Base-by-base conservation (phyloP, 2,888 invertebrate genomes). In the Drosophila monieri region DNA sequence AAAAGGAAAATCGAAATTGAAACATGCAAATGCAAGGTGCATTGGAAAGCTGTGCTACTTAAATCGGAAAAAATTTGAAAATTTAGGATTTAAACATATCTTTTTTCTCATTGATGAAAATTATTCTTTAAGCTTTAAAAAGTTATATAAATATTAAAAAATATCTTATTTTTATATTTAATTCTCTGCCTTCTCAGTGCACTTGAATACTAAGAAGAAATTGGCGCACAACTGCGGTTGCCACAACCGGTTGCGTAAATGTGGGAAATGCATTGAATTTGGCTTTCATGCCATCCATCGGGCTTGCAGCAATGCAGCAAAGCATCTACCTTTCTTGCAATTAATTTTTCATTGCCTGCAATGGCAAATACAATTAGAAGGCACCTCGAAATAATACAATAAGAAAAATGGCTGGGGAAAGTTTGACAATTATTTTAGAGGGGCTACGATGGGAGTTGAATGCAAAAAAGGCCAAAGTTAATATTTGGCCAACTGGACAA, bases 401-500 rank as follows among this genome's bases (percentile, higher is more conserved):
- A 52, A 52, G 59, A 52, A 59, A 49, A 47, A 41, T 18, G 66
- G 21, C 21, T 27, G 54, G 48, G 52, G 39, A 60, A 80, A 72
- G 64, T 75, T 78, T 25, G 39, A 53, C 67, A 83, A 83, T 83
- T 60, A 53, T 49, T 44, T 51, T 58, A 58, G 60, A 21, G 43
- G 12, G 43, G 64, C 58, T 49, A 30, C 41, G 59, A 57, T 65
- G 37, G 48, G 37, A 57, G 58, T 52, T 59, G 71, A 75, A 74
- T 74, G 67, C 77, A 84, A 85, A 85, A 69, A 75, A 68, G 72
- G 61, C 27, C 66, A 88, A 86, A 76, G 86, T 77, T 86, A 84
- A 84, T 84, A 84, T 88, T 88, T 86, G 88, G 54, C 53, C 73
- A 84, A 72, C 76, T 76, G 87, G 80, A 84, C 88, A 84, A 88